phyloP scores from a whole-genome alignment of 2,113 vertebrate genomes.

The Protomyctophum bolini region DNA sequence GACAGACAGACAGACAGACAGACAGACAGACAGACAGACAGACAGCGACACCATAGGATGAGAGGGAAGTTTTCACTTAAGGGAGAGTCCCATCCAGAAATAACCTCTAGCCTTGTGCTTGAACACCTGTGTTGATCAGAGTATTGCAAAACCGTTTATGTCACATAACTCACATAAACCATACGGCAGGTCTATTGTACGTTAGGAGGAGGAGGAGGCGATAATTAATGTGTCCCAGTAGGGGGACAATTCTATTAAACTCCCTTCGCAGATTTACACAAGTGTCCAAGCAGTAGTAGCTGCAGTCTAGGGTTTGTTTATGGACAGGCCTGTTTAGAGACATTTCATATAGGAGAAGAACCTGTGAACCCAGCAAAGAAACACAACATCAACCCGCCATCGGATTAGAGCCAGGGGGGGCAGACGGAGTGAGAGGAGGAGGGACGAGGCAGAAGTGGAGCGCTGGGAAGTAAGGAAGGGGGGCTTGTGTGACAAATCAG shows the following conservation, averaged over 20 bases:
- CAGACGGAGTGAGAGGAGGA: conserved; percentile 53
- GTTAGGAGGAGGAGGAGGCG: background rate
- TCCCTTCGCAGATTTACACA: conserved; percentile 38
- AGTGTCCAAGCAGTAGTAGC: conserved; percentile 41
- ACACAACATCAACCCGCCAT: conserved; percentile 53
- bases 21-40: no score
- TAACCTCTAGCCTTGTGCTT: conserved; percentile 32
- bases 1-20: no score
- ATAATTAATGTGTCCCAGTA: no score
- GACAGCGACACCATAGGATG: no score
- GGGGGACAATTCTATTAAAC: background rate
- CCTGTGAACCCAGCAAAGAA: conserved; percentile 52
- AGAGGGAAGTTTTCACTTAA: conserved; percentile 12
- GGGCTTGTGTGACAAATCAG: conserved; percentile 48
- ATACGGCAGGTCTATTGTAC: background rate
- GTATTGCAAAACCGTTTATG: background rate
- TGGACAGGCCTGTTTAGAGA: conserved; percentile 39
- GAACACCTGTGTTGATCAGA: conserved; percentile 41
- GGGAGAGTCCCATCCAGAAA: conserved; percentile 42
- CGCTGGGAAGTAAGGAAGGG: conserved; percentile 28
- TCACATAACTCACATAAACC: background rate
- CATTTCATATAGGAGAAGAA: conserved; percentile 47
- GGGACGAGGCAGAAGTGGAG: conserved; percentile 38
- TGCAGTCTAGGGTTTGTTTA: conserved; percentile 36
- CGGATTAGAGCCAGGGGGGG: conserved; percentile 59